A percentile compares a stretch with the other conserved stretches of the same genome.
Evolutionary conservation across 2,797 vertebrate species (phyloP).

Genomic region (Tolypeutes matacus): DNA sequence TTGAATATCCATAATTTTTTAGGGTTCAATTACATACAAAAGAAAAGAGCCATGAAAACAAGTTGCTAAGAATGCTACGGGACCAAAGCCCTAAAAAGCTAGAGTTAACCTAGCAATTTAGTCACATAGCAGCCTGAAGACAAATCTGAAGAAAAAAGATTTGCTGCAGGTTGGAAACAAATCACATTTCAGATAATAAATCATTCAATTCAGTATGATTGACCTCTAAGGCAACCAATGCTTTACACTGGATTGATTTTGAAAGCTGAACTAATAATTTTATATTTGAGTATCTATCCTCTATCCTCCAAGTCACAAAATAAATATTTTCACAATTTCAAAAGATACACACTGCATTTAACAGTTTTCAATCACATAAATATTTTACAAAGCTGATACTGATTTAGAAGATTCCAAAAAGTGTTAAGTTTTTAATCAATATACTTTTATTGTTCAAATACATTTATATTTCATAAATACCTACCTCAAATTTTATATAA

Average conservation of each 20-base stretch:
- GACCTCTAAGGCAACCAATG: conserved; percentile 53
- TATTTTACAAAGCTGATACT: conserved; percentile 51
- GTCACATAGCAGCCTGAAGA: background rate
- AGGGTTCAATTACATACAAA: conserved; percentile 38
- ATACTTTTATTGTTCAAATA: background rate
- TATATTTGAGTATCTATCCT: conserved; percentile 57
- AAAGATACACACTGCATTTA: conserved; percentile 9
- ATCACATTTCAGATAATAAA: conserved; percentile 68
- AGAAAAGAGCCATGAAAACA: conserved; percentile 11
- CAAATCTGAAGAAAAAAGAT: conserved; percentile 52
- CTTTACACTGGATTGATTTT: conserved; percentile 62
- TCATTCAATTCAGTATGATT: conserved; percentile 52
- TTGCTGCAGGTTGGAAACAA: conserved; percentile 63
- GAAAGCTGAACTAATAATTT: conserved; percentile 70
- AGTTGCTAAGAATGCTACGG: conserved; percentile 33
- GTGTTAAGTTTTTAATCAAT: background rate
- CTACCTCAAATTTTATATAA: conserved; percentile 55
- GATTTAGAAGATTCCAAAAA: conserved; percentile 8
- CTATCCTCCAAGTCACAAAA: conserved; percentile 59
- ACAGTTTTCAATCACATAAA: background rate
- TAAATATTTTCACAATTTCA: conserved; percentile 57
- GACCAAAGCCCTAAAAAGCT: conserved; percentile 20
- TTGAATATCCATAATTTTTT: background rate
- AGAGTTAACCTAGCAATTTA: background rate
- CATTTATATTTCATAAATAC: conserved; percentile 59